Conservation (phyloP, 30 jellyfish, hydroid and myxozoan species). For the Aurelia sp. region DNA sequence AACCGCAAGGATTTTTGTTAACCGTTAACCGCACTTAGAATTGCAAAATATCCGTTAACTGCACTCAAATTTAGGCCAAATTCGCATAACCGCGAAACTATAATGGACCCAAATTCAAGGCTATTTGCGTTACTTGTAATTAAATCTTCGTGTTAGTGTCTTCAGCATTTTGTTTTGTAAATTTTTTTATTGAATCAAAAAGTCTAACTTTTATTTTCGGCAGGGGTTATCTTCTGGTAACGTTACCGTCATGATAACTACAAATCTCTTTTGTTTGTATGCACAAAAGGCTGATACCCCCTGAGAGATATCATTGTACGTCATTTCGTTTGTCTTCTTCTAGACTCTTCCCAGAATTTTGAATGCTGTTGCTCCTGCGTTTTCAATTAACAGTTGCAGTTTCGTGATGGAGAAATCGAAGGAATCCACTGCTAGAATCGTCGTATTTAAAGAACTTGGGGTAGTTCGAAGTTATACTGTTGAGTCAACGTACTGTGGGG, state of each 20-base stretch:
- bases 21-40: too few relatives aligned
- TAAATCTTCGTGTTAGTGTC: too few relatives aligned
- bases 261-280: neutral
- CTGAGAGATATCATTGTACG: neutral
- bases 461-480: constrained; percentile 84
- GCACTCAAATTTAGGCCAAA: too few relatives aligned
- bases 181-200: too few relatives aligned
- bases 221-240: too few relatives aligned
- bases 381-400: constrained; percentile 85
- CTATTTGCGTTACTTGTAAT: too few relatives aligned
- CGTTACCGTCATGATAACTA: neutral
- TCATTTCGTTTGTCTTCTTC: neutral
- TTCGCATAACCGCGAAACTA: too few relatives aligned
- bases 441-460: constrained; percentile 90
- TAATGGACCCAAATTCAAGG: too few relatives aligned
- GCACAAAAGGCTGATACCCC: neutral
- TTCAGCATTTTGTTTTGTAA: too few relatives aligned
- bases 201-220: too few relatives aligned
- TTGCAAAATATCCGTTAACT: too few relatives aligned
- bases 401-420: constrained; percentile 89
- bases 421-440: constrained; percentile 95
- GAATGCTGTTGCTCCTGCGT: constrained; percentile 83
- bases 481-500: constrained; percentile 96
- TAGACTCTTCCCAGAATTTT: constrained; percentile 86
- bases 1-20: too few relatives aligned